Percentiles rank a stretch among this genome's conserved stretches.
Evolutionary conservation across 2,113 vertebrate species (phyloP).

Genomic region (Tachysurus fulvidraco): DNA sequence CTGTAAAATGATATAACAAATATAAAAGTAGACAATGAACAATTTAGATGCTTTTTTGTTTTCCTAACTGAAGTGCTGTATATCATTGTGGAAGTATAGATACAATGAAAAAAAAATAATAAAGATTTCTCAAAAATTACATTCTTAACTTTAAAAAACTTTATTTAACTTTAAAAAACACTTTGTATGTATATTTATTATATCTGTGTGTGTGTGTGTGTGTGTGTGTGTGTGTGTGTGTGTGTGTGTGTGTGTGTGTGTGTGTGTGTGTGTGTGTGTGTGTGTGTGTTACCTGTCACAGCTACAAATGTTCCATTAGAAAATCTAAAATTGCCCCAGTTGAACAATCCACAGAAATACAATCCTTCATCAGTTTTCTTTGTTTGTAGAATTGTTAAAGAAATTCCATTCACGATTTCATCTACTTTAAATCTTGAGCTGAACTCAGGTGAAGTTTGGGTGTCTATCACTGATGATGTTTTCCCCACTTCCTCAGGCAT

Average conservation of each 20-base stretch:
- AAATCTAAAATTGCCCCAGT: background rate
- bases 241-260: background rate
- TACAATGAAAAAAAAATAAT: no score
- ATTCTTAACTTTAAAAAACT: no score
- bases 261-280: background rate
- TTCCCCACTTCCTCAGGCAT: background rate
- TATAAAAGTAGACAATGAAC: no score
- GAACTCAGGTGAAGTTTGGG: background rate
- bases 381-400: background rate
- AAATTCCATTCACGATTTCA: background rate
- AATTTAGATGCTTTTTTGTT: no score
- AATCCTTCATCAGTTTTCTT: slow-evolving; percentile 19
- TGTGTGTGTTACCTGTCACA: background rate
- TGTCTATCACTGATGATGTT: no score
- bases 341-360: slow-evolving; percentile 23
- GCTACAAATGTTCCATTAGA: slow-evolving; percentile 12
- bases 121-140: no score
- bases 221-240: background rate
- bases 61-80: no score
- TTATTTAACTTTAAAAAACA: no score
- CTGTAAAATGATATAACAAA: no score
- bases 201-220: no score
- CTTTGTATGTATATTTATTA: no score
- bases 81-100: no score
- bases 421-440: background rate